phyloP scores from a whole-genome alignment of 2,888 invertebrate species.

The Drosophila picticornis region DNA sequence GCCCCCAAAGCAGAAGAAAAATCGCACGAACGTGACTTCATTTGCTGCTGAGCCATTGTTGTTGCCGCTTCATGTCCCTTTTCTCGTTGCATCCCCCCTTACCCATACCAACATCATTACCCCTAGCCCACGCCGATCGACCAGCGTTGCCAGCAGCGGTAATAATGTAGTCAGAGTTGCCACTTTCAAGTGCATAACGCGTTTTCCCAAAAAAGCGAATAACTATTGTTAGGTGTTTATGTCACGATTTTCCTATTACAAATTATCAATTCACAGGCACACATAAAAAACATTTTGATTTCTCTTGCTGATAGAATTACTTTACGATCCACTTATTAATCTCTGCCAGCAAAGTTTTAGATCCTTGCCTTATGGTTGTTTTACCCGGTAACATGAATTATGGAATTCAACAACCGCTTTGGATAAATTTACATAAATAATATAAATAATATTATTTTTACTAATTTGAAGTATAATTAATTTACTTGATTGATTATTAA shows the following conservation, averaged over 20 bases:
- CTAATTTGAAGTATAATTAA: not conserved
- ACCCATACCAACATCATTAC: conserved; percentile 1
- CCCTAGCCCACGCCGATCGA: not conserved
- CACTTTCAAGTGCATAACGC: conserved; percentile 13
- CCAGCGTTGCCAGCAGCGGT: conserved; percentile 51
- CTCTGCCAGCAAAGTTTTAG: not conserved
- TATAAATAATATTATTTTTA: not conserved
- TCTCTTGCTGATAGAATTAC: not conserved
- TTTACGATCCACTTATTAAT: not conserved
- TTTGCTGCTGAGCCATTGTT: conserved; percentile 73
- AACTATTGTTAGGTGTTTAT: conserved; percentile 5
- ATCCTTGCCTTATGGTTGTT: not conserved
- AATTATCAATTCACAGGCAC: not conserved
- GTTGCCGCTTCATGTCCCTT: conserved; percentile 44
- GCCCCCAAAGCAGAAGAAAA: conserved; percentile 83
- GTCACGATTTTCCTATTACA: not conserved
- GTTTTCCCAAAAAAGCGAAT: not conserved
- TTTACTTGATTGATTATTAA: not conserved
- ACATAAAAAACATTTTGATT: not conserved
- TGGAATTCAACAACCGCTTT: no score
- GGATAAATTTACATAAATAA: not conserved
- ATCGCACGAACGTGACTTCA: conserved; percentile 84
- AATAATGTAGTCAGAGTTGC: conserved; percentile 27
- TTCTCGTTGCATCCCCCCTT: conserved; percentile 16
- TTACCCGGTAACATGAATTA: not conserved